Percentiles rank a stretch among this genome's conserved stretches.
phyloP scores from a whole-genome alignment of 35 echinoderm and acorn worm genomes.

The Strongylocentrotus purpuratus region DNA sequence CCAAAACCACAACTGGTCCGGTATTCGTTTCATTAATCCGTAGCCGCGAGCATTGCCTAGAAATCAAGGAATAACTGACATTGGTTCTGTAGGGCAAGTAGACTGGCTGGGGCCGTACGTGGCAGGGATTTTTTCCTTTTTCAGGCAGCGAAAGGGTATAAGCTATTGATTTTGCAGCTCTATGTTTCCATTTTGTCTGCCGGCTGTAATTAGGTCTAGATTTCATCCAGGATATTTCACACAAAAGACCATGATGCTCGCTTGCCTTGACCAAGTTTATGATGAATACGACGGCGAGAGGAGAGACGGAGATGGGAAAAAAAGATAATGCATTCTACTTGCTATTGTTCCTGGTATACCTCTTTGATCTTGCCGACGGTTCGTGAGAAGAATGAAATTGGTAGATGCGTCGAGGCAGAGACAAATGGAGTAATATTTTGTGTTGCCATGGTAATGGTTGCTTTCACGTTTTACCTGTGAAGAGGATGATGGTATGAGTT shows the following conservation, averaged over 20 bases:
- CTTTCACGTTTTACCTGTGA: background rate
- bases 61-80: constrained; percentile 15
- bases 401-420: background rate
- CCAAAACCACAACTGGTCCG: background rate
- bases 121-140: background rate
- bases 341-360: background rate
- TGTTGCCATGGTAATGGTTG: constrained; percentile 13
- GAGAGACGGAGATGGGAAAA: background rate
- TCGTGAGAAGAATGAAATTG: background rate
- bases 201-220: constrained; percentile 29
- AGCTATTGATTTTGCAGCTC: constrained; percentile 27
- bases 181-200: constrained; percentile 33
- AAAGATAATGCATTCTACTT: constrained; percentile 19
- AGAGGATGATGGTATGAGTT: background rate
- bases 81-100: constrained; percentile 26
- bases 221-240: constrained; percentile 5
- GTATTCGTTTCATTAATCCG: constrained; percentile 11
- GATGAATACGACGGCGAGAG: background rate
- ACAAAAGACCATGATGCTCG: background rate
- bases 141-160: background rate
- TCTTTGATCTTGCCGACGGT: constrained; percentile 24
- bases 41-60: background rate
- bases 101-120: background rate
- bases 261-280: background rate
- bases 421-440: background rate